These are phyloP conservation scores for Motacilla tschutschensis DNA, from an alignment of 2,113 vertebrate genomes.

Conservation along the genomic window DNA sequence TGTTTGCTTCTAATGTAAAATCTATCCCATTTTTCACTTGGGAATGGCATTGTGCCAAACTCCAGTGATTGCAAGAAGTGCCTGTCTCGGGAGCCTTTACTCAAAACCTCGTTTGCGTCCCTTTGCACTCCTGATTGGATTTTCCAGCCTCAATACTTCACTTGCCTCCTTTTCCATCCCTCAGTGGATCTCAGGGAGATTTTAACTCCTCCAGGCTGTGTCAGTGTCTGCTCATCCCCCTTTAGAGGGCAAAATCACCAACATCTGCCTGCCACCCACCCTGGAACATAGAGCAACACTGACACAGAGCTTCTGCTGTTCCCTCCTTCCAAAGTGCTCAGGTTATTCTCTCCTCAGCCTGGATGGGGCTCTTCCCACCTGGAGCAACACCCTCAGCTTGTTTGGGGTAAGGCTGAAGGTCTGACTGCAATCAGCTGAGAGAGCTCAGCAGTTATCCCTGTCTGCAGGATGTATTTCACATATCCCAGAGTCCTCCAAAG, in stretches of 20 bases:
- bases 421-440: neutral
- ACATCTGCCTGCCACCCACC: neutral
- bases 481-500: neutral
- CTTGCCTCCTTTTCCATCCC: neutral
- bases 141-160: neutral
- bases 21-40: neutral
- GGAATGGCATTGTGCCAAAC: neutral
- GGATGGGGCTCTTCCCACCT: neutral
- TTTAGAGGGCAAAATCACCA: neutral
- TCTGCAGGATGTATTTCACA: neutral
- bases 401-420: neutral
- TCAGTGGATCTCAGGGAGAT: neutral
- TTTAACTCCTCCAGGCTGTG: neutral
- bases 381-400: neutral
- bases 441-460: neutral
- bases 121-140: neutral
- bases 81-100: neutral
- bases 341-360: neutral
- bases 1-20: neutral
- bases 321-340: neutral
- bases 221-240: neutral
- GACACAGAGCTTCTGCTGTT: neutral
- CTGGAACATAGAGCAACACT: neutral
- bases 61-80: neutral
- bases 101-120: neutral